phyloP scores from a whole-genome alignment of 2,888 invertebrate genomes.

The Caenorhabditis becei region DNA sequence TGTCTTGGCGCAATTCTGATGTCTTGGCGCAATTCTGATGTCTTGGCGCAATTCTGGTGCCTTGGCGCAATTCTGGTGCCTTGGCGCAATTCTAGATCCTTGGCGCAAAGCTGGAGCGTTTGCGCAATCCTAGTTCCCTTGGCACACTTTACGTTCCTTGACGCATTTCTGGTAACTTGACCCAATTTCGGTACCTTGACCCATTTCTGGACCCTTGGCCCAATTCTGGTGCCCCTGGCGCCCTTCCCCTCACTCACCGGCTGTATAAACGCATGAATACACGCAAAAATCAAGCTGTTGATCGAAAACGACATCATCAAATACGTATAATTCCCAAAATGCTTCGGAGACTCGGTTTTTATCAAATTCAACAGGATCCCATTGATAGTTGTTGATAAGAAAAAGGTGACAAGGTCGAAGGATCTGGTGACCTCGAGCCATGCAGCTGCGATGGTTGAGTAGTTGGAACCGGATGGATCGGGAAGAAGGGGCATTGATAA shows the following conservation, averaged over 20 bases:
- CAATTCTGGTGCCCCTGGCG: background rate
- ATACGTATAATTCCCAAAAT: conserved; percentile 54
- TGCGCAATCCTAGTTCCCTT: too few species aligned
- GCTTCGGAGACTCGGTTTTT: conserved; percentile 41
- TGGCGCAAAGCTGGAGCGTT: too few species aligned
- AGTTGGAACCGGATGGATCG: background rate
- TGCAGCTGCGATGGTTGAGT: conserved; percentile 3
- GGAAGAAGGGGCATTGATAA: background rate
- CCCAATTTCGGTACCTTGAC: background rate
- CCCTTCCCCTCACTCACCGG: conserved; percentile 25
- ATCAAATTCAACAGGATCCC: conserved; percentile 46
- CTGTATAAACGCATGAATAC: conserved; percentile 50
- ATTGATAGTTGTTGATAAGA: conserved; percentile 36
- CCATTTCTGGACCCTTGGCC: background rate
- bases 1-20: too few species aligned
- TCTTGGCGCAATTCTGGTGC: too few species aligned
- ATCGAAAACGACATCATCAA: conserved; percentile 51
- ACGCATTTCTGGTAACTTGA: background rate
- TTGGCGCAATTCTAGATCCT: too few species aligned
- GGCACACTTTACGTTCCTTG: too few species aligned
- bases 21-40: too few species aligned
- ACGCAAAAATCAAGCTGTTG: conserved; percentile 53
- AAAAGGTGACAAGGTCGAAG: conserved; percentile 45
- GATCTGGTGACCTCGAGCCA: conserved; percentile 40
- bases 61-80: too few species aligned